Percentiles rank a stretch among this genome's conserved stretches.
phyloP scores from a whole-genome alignment of 1,140 invertebrate species.

The Trachelipus rathkii region DNA sequence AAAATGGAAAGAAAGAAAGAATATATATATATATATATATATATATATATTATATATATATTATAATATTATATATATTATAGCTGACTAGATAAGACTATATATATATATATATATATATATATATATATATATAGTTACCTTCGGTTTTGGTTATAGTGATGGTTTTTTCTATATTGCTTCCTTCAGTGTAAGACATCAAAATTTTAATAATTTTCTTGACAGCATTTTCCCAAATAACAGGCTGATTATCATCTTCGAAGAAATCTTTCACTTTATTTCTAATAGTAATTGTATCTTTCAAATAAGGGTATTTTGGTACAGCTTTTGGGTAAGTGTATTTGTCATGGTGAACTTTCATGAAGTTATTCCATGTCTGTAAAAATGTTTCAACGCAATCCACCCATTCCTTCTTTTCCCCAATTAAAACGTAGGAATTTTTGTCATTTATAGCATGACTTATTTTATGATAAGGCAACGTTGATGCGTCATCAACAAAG shows the following conservation, averaged over 20 bases:
- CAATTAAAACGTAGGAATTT: neutral
- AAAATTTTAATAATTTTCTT: no score
- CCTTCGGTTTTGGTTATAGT: no score
- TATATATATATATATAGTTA: no score
- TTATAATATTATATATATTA: no score
- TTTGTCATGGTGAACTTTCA: neutral
- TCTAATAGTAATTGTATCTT: neutral
- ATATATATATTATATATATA: no score
- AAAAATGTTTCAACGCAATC: neutral
- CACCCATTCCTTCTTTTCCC: neutral
- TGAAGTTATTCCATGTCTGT: neutral
- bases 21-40: no score
- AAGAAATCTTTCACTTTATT: neutral
- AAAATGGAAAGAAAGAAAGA: no score
- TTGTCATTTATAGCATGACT: neutral
- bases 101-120: no score
- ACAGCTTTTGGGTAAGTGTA: neutral
- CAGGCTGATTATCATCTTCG: neutral
- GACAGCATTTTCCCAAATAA: neutral
- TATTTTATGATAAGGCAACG: neutral
- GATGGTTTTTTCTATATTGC: no score
- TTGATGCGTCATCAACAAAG: neutral
- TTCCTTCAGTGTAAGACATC: no score
- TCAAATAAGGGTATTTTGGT: neutral
- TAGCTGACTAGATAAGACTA: no score